Evolutionary conservation across 2,888 invertebrate species (phyloP).

Genomic region (Tridacna crocea): DNA sequence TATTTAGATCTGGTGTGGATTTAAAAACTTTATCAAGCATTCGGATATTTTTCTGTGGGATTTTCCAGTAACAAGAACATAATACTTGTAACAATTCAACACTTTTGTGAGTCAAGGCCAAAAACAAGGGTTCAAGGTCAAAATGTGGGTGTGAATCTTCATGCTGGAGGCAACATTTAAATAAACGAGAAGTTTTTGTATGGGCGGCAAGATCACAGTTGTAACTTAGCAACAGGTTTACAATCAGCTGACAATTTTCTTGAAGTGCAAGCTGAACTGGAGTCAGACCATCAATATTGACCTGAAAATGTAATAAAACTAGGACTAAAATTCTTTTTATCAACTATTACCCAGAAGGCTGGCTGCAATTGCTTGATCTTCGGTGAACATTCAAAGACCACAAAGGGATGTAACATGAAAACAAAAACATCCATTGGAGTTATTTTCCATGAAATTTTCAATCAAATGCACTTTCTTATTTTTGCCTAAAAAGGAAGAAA

Average conservation of each 20-base stretch:
- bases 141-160: conserved; percentile 82
- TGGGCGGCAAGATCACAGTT: conserved; percentile 81
- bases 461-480: no score
- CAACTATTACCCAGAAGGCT: neutral
- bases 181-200: conserved; percentile 66
- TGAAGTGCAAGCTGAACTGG: conserved; percentile 78
- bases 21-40: conserved; percentile 75
- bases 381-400: no score
- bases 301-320: conserved; percentile 67
- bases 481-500: no score
- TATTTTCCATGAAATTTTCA: no score
- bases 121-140: conserved; percentile 81
- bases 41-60: conserved; percentile 71
- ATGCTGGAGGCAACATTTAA: conserved; percentile 77
- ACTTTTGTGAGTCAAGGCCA: conserved; percentile 80
- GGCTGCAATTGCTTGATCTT: no score
- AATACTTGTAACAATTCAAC: conserved; percentile 75
- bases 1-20: conserved; percentile 70
- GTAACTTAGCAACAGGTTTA: conserved; percentile 74
- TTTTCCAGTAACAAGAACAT: conserved; percentile 73
- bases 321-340: neutral
- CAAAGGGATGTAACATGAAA: no score
- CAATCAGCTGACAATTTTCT: conserved; percentile 72
- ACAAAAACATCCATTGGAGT: no score
- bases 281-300: conserved; percentile 76